phyloP scores from a whole-genome alignment of 2,888 invertebrate genomes.

The Mechanitis messenoides region DNA sequence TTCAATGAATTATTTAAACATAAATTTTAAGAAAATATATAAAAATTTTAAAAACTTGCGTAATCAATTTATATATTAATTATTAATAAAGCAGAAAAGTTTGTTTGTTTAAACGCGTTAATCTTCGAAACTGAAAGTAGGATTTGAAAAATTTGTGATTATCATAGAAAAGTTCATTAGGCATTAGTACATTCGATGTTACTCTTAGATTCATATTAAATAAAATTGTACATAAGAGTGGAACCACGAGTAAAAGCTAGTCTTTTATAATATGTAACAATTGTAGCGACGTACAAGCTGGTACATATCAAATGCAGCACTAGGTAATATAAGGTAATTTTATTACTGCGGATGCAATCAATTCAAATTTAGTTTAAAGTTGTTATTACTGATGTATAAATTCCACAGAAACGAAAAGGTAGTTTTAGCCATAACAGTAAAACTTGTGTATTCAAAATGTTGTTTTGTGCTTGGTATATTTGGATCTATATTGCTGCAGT shows the following conservation, averaged over 20 bases:
- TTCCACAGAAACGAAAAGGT: neutral
- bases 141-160: too few relatives aligned
- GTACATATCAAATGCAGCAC: neutral
- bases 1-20: too few relatives aligned
- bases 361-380: neutral
- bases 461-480: conserved; percentile 8
- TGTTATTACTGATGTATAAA: neutral
- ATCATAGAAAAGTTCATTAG: too few relatives aligned
- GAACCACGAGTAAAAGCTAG: too few relatives aligned
- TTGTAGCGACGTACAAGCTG: neutral
- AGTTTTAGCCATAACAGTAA: neutral
- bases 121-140: too few relatives aligned
- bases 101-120: too few relatives aligned
- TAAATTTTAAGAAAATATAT: too few relatives aligned
- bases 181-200: too few relatives aligned
- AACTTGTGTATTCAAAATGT: neutral
- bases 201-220: neutral
- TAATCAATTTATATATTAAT: too few relatives aligned
- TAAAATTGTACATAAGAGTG: too few relatives aligned
- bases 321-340: neutral
- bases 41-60: too few relatives aligned
- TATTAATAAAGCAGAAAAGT: too few relatives aligned
- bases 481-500: conserved; percentile 13
- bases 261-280: neutral
- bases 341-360: neutral